These are phyloP conservation scores for Drosophila kambysellisi DNA, from an alignment of 2,888 invertebrate species.

Conservation along the genomic window DNA sequence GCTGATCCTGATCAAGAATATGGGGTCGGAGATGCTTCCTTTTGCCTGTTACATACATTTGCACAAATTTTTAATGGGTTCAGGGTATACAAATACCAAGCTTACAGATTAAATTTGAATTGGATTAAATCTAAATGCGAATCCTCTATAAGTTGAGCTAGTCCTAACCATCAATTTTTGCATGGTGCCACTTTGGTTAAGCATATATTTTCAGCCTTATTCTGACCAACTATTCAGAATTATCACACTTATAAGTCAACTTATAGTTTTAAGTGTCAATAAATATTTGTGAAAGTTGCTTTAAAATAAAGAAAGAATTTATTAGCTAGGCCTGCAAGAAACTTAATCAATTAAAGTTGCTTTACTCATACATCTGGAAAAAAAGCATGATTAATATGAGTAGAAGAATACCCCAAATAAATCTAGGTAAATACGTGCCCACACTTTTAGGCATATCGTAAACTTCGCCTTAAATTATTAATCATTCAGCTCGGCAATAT, in stretches of 20 bases:
- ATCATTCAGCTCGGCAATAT: slow-evolving; percentile 10
- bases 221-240: neutral
- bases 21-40: no score
- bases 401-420: slow-evolving; percentile 1
- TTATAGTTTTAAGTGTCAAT: neutral
- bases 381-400: neutral
- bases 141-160: neutral
- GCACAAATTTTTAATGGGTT: no score
- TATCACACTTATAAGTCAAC: neutral
- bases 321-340: neutral
- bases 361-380: neutral
- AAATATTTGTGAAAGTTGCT: neutral
- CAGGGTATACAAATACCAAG: no score
- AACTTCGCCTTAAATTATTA: neutral
- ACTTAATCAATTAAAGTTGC: slow-evolving; percentile 1
- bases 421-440: neutral
- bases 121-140: neutral
- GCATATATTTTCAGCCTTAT: neutral
- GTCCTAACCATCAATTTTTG: neutral
- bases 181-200: neutral
- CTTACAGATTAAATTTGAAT: neutral
- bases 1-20: no score
- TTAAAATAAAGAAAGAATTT: neutral
- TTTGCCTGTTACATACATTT: no score
- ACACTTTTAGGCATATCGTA: neutral